Evolutionary conservation across 2,113 vertebrate genomes (phyloP), one percentile per base, ranked within the genome.

Genomic region (Indri indri): DNA sequence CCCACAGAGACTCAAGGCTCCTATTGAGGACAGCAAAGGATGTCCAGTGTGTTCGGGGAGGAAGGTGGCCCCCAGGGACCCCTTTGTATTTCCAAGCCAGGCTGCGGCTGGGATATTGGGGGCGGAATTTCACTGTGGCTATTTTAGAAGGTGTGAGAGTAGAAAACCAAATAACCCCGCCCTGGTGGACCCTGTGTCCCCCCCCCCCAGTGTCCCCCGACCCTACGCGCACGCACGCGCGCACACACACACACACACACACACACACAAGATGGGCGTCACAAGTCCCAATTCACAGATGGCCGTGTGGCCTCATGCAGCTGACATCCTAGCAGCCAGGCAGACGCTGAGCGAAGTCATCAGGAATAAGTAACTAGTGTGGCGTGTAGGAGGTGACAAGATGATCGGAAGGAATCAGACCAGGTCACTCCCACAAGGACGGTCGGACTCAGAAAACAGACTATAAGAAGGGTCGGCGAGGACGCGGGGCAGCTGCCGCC

Each of bases 61-160:
- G 66, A 81, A 71, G 57, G 40, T 34, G 17, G 63, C 14, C n/a
- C 59, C 40, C 3, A 2, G 42, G 50, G 61, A 37, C 9, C 37
- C 61, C 30, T 50, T 65, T 32, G 77, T 37, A 27, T 14, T 86
- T 66, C 30, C 0, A 1, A 7, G 65, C n/a, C 5, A 23, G 84
- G 37, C 52, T 79, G 30, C 2, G 13, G 23, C 25, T 34, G 34
- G 81, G 61, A 34, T 57, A 66, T 83, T 83, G 66, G 6, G 47
- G 82, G 40, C 50, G 81, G 88, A 87, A 90, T 88, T 84, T 94
- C 79, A 52, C 93, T 18, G 6, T 52, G 57, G 79, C 59, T 95
- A 66, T 40, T 93, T 81, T 63, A 86, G 73, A 76, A 76, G 73
- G 71, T 22, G 66, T 6, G 68, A 61, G 47, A 42, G 34, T 37